These are phyloP conservation scores for Amia ocellicauda DNA, from an alignment of 2,113 vertebrate species.

Conservation along the genomic window DNA sequence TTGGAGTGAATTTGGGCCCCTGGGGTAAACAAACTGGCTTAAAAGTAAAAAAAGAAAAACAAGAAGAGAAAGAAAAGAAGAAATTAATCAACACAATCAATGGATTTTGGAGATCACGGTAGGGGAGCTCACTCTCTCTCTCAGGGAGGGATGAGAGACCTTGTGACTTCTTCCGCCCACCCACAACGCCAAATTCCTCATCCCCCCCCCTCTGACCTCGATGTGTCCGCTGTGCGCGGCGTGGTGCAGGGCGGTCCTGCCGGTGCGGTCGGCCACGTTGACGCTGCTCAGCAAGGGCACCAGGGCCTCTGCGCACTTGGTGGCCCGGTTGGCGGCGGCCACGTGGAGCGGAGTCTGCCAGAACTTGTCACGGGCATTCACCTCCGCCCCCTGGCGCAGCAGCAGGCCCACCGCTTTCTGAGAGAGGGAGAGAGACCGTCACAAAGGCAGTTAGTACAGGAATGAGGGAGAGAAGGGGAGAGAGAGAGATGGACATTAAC, in stretches of 20 bases:
- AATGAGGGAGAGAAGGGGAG: too few species aligned
- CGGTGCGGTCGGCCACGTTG: conserved; percentile 80
- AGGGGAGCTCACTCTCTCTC: too few species aligned
- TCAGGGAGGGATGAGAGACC: background rate
- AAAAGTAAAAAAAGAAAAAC: too few species aligned
- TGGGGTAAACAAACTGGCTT: too few species aligned
- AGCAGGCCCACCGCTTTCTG: conserved; percentile 85
- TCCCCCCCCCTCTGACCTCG: conserved; percentile 66
- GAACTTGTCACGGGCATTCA: conserved; percentile 83
- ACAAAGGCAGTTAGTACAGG: too few species aligned
- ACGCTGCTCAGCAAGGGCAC: conserved; percentile 78
- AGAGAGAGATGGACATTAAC: too few species aligned
- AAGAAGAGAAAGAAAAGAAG: too few species aligned
- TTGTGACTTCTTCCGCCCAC: background rate
- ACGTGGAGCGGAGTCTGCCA: conserved; percentile 91
- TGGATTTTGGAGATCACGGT: too few species aligned
- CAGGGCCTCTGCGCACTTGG: conserved; percentile 78
- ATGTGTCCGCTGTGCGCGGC: conserved; percentile 84
- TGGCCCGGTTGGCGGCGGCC: conserved; percentile 85
- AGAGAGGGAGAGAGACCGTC: background rate
- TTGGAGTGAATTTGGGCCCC: too few species aligned
- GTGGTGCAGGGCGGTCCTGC: conserved; percentile 88
- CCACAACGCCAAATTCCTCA: background rate
- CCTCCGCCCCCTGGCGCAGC: conserved; percentile 80
- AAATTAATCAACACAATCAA: too few species aligned